Percentiles rank a stretch among this genome's conserved stretches.
These are phyloP conservation scores for Harpagifer antarcticus DNA, from an alignment of 2,797 vertebrate species.

Conservation along the genomic window DNA sequence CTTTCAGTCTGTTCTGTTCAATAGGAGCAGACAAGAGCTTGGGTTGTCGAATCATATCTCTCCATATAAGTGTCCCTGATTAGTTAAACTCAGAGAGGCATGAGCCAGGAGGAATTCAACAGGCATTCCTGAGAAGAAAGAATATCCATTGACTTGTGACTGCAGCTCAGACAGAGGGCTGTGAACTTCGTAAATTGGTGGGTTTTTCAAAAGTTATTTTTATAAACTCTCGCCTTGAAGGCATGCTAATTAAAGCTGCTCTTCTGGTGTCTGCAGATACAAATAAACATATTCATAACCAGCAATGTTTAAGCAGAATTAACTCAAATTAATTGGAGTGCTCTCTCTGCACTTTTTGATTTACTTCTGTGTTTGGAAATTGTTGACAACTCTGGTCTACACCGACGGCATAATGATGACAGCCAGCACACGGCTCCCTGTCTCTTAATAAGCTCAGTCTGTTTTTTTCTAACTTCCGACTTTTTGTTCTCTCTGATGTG, in stretches of 20 bases:
- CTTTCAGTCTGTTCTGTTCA: slow-evolving; percentile 20
- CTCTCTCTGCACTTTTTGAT: slow-evolving; percentile 30
- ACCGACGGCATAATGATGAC: slow-evolving; percentile 60
- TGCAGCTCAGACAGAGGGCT: slow-evolving; percentile 28
- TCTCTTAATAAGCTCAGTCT: slow-evolving; percentile 65
- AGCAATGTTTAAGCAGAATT: not conserved
- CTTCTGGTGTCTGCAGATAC: not conserved
- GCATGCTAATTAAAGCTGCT: slow-evolving; percentile 10
- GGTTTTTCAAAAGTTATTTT: slow-evolving; percentile 1
- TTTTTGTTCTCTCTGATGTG: slow-evolving; percentile 78
- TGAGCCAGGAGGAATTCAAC: slow-evolving; percentile 64
- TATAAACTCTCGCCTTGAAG: not conserved
- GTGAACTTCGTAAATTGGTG: slow-evolving; percentile 9
- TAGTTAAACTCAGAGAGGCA: slow-evolving; percentile 65
- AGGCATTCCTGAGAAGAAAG: slow-evolving; percentile 57
- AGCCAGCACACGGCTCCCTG: slow-evolving; percentile 68
- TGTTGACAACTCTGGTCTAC: slow-evolving; percentile 36
- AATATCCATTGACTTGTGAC: slow-evolving; percentile 52
- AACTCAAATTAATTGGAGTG: not conserved
- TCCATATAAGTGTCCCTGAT: slow-evolving; percentile 63
- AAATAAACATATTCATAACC: slow-evolving; percentile 1
- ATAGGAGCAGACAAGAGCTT: slow-evolving; percentile 45
- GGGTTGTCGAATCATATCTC: slow-evolving; percentile 55
- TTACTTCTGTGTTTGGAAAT: not conserved
- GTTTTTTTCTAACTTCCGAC: slow-evolving; percentile 66